These are phyloP conservation scores for Cyclura pinguis DNA, from an alignment of 2,797 vertebrate species.

Conservation along the genomic window DNA sequence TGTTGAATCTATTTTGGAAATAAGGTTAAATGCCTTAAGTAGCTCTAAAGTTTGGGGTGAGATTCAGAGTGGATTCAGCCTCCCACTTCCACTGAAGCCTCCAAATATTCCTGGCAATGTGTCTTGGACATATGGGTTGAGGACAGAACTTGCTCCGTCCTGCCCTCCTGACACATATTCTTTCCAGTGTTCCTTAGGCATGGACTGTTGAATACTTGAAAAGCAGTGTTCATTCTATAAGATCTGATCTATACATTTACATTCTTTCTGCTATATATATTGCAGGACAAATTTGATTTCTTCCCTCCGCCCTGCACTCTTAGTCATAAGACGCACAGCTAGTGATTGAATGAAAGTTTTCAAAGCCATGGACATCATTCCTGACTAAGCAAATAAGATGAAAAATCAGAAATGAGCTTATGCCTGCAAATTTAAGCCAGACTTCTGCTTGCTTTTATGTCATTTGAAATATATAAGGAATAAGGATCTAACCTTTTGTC, in stretches of 20 bases:
- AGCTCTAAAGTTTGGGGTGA: too few relatives aligned
- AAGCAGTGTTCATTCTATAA: not conserved
- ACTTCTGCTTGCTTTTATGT: conserved; percentile 43
- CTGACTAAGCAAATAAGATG: conserved; percentile 15
- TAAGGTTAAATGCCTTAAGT: too few relatives aligned
- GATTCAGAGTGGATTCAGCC: too few relatives aligned
- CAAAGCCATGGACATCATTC: not conserved
- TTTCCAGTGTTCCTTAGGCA: not conserved
- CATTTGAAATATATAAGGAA: conserved; percentile 54
- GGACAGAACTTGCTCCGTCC: too few relatives aligned
- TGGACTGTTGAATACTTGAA: not conserved
- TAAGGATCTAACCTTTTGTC: conserved; percentile 24
- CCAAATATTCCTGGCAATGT: too few relatives aligned
- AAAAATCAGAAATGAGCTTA: conserved; percentile 35
- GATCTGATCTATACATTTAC: not conserved
- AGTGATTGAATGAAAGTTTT: not conserved
- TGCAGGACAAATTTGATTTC: not conserved
- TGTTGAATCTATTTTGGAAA: too few relatives aligned
- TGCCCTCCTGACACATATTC: too few relatives aligned
- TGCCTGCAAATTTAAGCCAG: conserved; percentile 35
- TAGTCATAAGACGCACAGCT: not conserved
- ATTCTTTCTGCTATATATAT: not conserved
- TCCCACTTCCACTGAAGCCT: too few relatives aligned
- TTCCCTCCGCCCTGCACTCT: too few relatives aligned
- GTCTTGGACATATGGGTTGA: too few relatives aligned